These are phyloP conservation scores for Eupithecia inturbata DNA, from an alignment of 2,888 invertebrate species.

Conservation along the genomic window DNA sequence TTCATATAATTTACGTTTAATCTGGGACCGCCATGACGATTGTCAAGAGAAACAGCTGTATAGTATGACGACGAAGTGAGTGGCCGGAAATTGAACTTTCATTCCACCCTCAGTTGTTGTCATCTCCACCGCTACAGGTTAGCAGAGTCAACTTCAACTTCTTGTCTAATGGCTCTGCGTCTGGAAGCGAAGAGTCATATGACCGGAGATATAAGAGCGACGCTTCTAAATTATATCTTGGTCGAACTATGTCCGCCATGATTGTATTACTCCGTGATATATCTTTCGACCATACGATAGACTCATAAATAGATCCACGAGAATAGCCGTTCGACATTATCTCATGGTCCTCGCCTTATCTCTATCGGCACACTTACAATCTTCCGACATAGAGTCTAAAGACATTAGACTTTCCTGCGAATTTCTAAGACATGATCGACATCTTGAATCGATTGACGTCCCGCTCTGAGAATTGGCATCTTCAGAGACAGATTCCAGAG, in stretches of 20 bases:
- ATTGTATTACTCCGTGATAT: not conserved
- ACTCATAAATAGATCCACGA: not conserved
- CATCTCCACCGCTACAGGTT: not conserved
- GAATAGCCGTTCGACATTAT: constrained; percentile 3
- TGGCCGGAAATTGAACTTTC: not conserved
- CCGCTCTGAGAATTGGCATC: constrained; percentile 77
- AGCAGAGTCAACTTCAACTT: not conserved
- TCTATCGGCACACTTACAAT: constrained; percentile 68
- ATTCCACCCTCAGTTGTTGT: not conserved
- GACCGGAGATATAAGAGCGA: not conserved
- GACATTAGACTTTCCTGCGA: constrained; percentile 81
- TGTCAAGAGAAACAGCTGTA: not conserved
- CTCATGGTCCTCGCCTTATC: constrained; percentile 61
- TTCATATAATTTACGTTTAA: not conserved
- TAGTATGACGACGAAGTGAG: not conserved
- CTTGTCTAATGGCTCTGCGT: no score
- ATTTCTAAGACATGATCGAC: constrained; percentile 68
- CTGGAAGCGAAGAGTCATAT: not conserved
- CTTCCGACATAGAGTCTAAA: constrained; percentile 76
- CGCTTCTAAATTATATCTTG: not conserved
- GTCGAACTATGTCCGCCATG: not conserved
- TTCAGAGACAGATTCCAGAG: constrained; percentile 78
- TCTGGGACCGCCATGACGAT: not conserved
- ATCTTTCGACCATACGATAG: not conserved
- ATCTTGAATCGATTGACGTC: constrained; percentile 73